Evolutionary conservation across 2,888 invertebrate species (phyloP).

Genomic region (Pycnomerus fuliginosus): DNA sequence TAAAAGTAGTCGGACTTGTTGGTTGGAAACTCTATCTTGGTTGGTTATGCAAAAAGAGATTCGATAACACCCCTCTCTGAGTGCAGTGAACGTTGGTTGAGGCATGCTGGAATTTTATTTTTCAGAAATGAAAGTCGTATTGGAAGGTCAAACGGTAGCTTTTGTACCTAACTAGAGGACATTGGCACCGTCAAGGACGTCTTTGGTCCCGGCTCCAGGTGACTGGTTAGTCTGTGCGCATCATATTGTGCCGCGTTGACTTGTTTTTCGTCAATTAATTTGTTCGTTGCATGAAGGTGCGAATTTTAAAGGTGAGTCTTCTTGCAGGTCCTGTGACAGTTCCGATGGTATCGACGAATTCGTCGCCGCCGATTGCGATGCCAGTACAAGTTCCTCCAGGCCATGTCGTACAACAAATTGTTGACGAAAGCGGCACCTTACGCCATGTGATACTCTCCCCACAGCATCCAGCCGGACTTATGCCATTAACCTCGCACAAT

Average conservation of each 20-base stretch:
- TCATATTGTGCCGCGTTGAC: conserved; percentile 14
- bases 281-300: not conserved
- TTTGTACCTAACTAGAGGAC: conserved; percentile 37
- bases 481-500: conserved; percentile 60
- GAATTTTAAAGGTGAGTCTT: no score
- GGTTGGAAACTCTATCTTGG: no score
- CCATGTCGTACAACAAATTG: conserved; percentile 87
- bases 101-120: conserved; percentile 19
- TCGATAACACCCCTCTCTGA: no score
- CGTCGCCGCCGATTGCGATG: conserved; percentile 76
- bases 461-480: conserved; percentile 58
- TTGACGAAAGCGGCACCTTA: conserved; percentile 86
- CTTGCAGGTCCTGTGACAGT: conserved; percentile 78
- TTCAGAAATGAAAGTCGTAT: conserved; percentile 24
- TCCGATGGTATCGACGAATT: conserved; percentile 80
- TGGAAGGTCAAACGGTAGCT: conserved; percentile 40
- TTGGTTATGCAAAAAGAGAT: no score
- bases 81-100: conserved; percentile 5
- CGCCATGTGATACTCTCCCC: conserved; percentile 88
- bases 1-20: no score
- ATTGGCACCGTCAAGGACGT: conserved; percentile 47
- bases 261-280: not conserved
- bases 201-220: conserved; percentile 29
- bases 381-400: conserved; percentile 91
- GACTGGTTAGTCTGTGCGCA: conserved; percentile 21